Base-by-base conservation (phyloP, 2,113 vertebrate species). In the Proteles cristata region DNA sequence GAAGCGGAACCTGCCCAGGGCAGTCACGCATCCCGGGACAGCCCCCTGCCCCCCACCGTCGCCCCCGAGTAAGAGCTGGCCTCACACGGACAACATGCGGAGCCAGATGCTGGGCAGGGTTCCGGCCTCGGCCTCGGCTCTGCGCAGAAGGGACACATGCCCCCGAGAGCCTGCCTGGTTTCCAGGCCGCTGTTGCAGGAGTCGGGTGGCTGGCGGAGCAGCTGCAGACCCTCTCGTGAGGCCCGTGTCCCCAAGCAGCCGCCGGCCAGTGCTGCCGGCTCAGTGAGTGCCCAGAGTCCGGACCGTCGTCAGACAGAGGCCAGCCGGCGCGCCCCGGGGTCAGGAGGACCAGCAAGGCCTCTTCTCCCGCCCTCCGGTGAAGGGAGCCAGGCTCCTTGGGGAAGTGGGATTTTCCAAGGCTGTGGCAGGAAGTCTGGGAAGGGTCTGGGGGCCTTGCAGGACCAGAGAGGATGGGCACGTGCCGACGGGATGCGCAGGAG, bases 221-320 rank as follows among this genome's bases (percentile, higher is more conserved):
- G 4, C 66, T 4, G 48, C 1, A 8, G 5, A 4, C 5, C 28
- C 33, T 45, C 25, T 4, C 0, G 2, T 43, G 77, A 50, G 66
- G 25, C 69, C 9, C 1, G 1, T 5, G 4, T 1, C 48, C 66
- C n/a, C 31, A 5, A 5, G 21, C 3, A 11, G 9, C 15, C 1
- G 5, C n/a, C 39, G 1, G 5, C 11, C 3, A n/a, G 28, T 1
- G 3, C 48, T 21, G 28, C 79, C 11, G 1, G 53, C 1, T 48
- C 12, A 0, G 10, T 0, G 7, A 5, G 31, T 21, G 58, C 39
- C 25, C 61, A 11, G 8, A 11, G 8, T 11, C 16, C 7, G 21
- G 39, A 43, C 16, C 4, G 4, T 5, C 31, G 31, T 6, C 23
- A 33, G 21, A 53, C 25, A 11, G 33, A 9, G 3, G 73, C 1